phyloP scores from a whole-genome alignment of 2,797 vertebrate genomes.

The Ibycter americanus region DNA sequence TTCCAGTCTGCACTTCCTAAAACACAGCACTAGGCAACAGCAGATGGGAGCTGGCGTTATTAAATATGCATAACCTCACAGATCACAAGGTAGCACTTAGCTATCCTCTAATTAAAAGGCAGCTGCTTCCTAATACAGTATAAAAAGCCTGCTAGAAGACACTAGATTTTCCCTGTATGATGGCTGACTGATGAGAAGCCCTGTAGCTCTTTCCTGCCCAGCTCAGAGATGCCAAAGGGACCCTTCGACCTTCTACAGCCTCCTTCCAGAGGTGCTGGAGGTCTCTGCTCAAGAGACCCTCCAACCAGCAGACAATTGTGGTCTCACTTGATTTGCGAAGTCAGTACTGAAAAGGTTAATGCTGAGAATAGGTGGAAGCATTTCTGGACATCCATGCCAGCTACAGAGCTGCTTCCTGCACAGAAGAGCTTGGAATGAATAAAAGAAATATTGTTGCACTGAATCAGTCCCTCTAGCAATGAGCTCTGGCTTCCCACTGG shows the following conservation, averaged over 20 bases:
- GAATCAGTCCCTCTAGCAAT: neutral
- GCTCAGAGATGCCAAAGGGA: neutral
- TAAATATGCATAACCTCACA: constrained; percentile 24
- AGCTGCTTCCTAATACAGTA: constrained; percentile 4
- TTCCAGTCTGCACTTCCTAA: neutral
- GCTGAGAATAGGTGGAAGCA: neutral
- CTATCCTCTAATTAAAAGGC: constrained; percentile 55
- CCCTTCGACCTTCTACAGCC: neutral
- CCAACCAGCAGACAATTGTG: neutral
- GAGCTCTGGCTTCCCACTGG: neutral
- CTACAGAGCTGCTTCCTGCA: neutral
- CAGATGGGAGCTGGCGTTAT: neutral
- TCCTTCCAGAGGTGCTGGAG: neutral
- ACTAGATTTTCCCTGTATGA: neutral
- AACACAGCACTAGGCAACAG: neutral
- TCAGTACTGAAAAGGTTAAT: neutral
- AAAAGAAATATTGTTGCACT: neutral
- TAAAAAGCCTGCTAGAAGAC: neutral
- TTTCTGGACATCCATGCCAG: neutral
- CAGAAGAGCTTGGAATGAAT: neutral
- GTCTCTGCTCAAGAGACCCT: neutral
- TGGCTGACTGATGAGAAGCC: neutral
- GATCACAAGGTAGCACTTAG: constrained; percentile 40
- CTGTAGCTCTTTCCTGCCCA: neutral
- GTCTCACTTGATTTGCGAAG: neutral